Base-by-base conservation (phyloP, 2,113 vertebrate species). In the Corythoichthys intestinalis region DNA sequence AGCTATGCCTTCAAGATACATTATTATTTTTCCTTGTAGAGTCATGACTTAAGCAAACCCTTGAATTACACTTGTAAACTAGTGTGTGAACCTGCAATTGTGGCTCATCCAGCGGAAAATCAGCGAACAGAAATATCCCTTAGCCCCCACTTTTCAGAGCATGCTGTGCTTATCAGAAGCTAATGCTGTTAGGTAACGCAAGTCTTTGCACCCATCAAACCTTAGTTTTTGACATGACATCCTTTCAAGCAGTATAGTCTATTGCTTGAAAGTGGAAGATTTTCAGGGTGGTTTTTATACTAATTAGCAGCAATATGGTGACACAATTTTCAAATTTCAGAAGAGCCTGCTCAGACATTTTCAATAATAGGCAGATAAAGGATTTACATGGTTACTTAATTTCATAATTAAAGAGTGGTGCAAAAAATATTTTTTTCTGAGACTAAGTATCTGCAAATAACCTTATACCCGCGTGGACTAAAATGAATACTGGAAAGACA, bases 401-500 rank as follows among this genome's bases (percentile, higher is more conserved):
- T 50, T 50, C 48, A 50, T 5, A 50, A 13, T 50, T 4, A 50
- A 50, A 7, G 41, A 8, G 41, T 50, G 13, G 48, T 50, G 48
- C 5, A 2, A 4, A 15, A 15, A 0, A 2, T 13, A 2, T 7
- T 47, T 47, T 7, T 47, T 47, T 47, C 46, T 47, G 8, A 47
- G 46, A 47, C 34, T 12, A 34, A 4, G 20, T 12, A 56, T 56
- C 9, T 34, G 53, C n/a, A 1, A 4, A 34, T 10, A 56, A n/a
- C 10, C 53, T 56, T n/a, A 56, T 28, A 56, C 53, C 2, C 0
- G 2, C 49, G 59, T 49, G 41, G 72, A 79, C 76, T 79, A 57
- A 67, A 81, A 78, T 71, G 82, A 75, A 76, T 38, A 64, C 6
- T 52, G 65, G 72, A 62, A 71, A 59, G 66, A 78, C 70, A n/a